phyloP scores from a whole-genome alignment of 1,140 invertebrate genomes.

The Caligus rogercresseyi region DNA sequence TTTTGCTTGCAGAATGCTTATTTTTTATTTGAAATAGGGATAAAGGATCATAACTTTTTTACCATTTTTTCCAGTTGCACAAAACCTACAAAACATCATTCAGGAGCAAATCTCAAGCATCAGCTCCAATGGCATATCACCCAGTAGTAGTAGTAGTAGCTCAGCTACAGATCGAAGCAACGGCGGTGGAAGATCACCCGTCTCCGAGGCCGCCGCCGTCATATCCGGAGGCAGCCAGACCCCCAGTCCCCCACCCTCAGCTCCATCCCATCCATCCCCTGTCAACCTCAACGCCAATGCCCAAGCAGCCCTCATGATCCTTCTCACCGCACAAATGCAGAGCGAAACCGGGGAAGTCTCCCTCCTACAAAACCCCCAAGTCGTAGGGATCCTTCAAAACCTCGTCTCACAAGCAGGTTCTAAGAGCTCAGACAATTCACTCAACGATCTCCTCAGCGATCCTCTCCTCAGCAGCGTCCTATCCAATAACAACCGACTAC shows the following conservation, averaged over 20 bases:
- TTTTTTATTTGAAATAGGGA: too few species aligned
- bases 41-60: too few species aligned
- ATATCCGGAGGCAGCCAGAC: background rate
- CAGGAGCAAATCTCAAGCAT: conserved; percentile 29
- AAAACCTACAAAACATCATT: conserved; percentile 36
- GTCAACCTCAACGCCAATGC: conserved; percentile 25
- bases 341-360: conserved; percentile 23
- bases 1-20: too few species aligned
- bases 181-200: background rate
- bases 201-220: background rate
- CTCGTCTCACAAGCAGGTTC: conserved; percentile 21
- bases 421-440: too few species aligned
- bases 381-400: conserved; percentile 26
- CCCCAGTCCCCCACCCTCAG: background rate
- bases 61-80: conserved; percentile 30
- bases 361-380: conserved; percentile 27
- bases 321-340: conserved; percentile 28
- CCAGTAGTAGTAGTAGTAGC: background rate
- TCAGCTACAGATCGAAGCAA: too few species aligned
- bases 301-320: conserved; percentile 28
- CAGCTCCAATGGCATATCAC: conserved; percentile 26
- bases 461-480: background rate
- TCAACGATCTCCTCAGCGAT: background rate
- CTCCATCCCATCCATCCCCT: background rate
- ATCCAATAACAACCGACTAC: background rate